phyloP scores from a whole-genome alignment of 2,888 invertebrate genomes.

The Schizaphis graminum region DNA sequence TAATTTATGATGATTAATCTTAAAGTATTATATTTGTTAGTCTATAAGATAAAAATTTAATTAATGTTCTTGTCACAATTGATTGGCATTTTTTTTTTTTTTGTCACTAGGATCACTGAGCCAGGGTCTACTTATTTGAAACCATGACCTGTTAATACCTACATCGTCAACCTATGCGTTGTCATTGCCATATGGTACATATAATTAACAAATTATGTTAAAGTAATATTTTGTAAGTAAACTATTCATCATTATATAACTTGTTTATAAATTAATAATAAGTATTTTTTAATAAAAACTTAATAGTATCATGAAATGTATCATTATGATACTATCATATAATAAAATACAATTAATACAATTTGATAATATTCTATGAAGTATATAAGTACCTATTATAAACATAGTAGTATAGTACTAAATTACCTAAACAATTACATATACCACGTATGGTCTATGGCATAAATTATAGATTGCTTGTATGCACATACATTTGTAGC shows the following conservation, averaged over 20 bases:
- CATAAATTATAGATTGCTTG: background rate
- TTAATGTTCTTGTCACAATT: constrained; percentile 20
- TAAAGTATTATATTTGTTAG: background rate
- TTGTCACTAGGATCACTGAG: background rate
- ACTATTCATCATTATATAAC: background rate
- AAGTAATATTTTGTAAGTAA: constrained; percentile 14
- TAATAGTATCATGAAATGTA: background rate
- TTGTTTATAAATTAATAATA: background rate
- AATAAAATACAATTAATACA: background rate
- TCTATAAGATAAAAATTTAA: background rate
- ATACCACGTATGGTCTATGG: background rate
- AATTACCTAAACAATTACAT: background rate
- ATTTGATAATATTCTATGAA: background rate
- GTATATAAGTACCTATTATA: background rate
- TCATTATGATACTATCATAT: too few relatives aligned
- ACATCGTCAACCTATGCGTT: background rate
- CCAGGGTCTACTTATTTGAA: background rate
- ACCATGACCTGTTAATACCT: constrained; percentile 49
- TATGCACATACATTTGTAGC: background rate
- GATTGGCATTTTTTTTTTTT: background rate
- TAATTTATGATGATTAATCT: background rate
- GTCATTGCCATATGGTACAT: constrained; percentile 9
- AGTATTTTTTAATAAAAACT: background rate
- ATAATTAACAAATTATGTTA: background rate
- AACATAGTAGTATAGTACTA: too few relatives aligned